These are phyloP conservation scores for Drosophila lini DNA, from an alignment of 1,140 invertebrate genomes.

Conservation along the genomic window DNA sequence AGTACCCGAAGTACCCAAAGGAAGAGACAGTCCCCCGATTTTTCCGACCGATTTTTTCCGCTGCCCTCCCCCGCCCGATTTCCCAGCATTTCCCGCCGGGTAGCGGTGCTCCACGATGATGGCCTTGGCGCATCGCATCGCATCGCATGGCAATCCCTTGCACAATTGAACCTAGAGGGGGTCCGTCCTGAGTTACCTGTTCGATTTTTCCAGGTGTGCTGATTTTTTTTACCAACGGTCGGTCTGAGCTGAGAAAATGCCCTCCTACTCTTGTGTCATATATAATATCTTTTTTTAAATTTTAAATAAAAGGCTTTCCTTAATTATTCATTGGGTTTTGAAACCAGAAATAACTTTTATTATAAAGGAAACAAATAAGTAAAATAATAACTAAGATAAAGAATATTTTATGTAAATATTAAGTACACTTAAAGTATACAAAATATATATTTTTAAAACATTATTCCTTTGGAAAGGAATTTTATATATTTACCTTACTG, in stretches of 20 bases:
- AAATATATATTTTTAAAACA: background rate
- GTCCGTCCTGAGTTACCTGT: slow-evolving; percentile 22
- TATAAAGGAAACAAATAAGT: background rate
- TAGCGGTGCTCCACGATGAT: slow-evolving; percentile 44
- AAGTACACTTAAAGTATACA: background rate
- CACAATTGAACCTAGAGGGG: slow-evolving; percentile 62
- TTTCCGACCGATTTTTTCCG: background rate
- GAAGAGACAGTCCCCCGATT: slow-evolving; percentile 28
- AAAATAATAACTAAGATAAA: background rate
- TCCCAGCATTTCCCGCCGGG: background rate
- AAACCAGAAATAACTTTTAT: background rate
- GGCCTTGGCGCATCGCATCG: slow-evolving; percentile 58
- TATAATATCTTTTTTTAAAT: too few species aligned
- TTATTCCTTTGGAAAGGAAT: background rate
- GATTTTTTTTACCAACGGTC: background rate
- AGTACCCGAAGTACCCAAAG: slow-evolving; percentile 36
- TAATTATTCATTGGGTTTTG: too few species aligned
- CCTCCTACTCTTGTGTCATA: slow-evolving; percentile 4
- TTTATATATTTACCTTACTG: background rate
- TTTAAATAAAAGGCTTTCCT: too few species aligned
- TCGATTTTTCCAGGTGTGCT: slow-evolving; percentile 16
- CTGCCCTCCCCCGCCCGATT: background rate
- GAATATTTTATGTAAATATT: background rate
- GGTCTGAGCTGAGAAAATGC: background rate
- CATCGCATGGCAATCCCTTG: slow-evolving; percentile 55